Evolutionary conservation across 2,797 vertebrate genomes (phyloP).

Genomic region (Trachurus trachurus): DNA sequence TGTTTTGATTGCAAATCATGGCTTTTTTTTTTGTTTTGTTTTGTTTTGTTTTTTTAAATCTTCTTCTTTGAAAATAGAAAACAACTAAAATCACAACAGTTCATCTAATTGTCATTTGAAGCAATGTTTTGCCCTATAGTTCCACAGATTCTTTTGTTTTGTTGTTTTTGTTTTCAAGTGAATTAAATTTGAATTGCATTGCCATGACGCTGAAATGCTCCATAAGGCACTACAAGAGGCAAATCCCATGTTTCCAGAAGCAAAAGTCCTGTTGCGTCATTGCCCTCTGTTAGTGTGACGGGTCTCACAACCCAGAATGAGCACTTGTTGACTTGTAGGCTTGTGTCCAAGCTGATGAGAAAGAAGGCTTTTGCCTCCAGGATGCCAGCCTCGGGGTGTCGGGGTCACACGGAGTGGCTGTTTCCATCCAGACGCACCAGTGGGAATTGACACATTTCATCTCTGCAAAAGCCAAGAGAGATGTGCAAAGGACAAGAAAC

Average conservation of each 20-base stretch:
- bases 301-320: slow-evolving; percentile 72
- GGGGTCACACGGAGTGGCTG: slow-evolving; percentile 75
- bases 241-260: slow-evolving; percentile 88
- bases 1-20: slow-evolving; percentile 92
- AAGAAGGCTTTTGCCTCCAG: slow-evolving; percentile 85
- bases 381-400: slow-evolving; percentile 76
- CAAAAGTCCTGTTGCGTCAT: slow-evolving; percentile 93
- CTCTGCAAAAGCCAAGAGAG: slow-evolving; percentile 46
- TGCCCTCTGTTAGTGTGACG: slow-evolving; percentile 88
- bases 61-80: slow-evolving; percentile 74
- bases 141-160: slow-evolving; percentile 36
- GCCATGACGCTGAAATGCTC: slow-evolving; percentile 93
- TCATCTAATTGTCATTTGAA: slow-evolving; percentile 78
- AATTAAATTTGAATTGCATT: slow-evolving; percentile 92
- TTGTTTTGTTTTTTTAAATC: neutral
- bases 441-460: slow-evolving; percentile 57
- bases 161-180: slow-evolving; percentile 85
- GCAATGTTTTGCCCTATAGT: slow-evolving; percentile 80
- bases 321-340: slow-evolving; percentile 84
- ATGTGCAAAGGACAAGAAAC: slow-evolving; percentile 9
- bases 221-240: slow-evolving; percentile 98
- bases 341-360: slow-evolving; percentile 88
- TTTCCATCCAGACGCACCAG: slow-evolving; percentile 74
- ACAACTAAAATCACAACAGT: slow-evolving; percentile 71
- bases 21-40: slow-evolving; percentile 91